Conservation (phyloP, 2,888 invertebrate genomes). For the Apamea crenata region DNA sequence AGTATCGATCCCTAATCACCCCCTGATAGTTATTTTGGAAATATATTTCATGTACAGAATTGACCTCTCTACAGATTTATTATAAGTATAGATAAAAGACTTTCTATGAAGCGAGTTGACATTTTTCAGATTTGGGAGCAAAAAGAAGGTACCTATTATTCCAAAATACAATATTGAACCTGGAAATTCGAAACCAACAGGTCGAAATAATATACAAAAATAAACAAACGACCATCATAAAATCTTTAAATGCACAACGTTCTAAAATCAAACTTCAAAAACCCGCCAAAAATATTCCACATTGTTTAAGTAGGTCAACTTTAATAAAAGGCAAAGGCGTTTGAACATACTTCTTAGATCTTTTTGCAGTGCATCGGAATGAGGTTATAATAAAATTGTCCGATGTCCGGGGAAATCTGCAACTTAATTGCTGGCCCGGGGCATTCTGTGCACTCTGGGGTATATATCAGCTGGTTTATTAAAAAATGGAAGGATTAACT, state of each 20-base stretch:
- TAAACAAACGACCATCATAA: neutral
- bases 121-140: too few relatives aligned
- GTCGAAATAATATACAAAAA: neutral
- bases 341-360: slow-evolving; percentile 53
- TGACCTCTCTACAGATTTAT: too few relatives aligned
- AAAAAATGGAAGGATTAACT: slow-evolving; percentile 46
- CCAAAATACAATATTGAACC: too few relatives aligned
- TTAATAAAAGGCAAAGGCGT: slow-evolving; percentile 60
- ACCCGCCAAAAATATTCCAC: slow-evolving; percentile 36
- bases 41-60: too few relatives aligned
- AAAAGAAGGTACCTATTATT: too few relatives aligned
- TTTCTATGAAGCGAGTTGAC: too few relatives aligned
- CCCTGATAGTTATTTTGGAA: too few relatives aligned
- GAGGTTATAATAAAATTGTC: slow-evolving; percentile 64
- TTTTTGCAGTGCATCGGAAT: slow-evolving; percentile 49
- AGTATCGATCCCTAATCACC: too few relatives aligned
- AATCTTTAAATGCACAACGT: neutral
- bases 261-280: slow-evolving; percentile 33
- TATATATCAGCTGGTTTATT: slow-evolving; percentile 36
- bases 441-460: slow-evolving; percentile 40
- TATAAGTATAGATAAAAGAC: too few relatives aligned
- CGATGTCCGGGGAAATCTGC: slow-evolving; percentile 66
- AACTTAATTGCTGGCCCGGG: slow-evolving; percentile 62
- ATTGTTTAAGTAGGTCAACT: slow-evolving; percentile 50
- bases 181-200: too few relatives aligned